Base-by-base conservation (phyloP, 2,888 invertebrate species). In the Latrodectus elegans region DNA sequence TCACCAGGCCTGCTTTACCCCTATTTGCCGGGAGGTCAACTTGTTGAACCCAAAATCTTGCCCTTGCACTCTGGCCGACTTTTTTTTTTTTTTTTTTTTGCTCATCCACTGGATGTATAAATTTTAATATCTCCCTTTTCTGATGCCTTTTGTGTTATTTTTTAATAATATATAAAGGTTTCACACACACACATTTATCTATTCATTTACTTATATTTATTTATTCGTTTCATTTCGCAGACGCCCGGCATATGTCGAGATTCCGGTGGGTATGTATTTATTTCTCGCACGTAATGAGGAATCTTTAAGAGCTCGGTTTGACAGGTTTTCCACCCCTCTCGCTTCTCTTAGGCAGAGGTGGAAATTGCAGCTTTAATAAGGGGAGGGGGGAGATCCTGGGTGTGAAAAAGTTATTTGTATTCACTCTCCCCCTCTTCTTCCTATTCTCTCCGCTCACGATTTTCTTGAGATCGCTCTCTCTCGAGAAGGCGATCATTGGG, bases 341-440 rank as follows among this genome's bases (percentile, higher is more conserved):
- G 60, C 60, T n/a, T 60, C n/a, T 60, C 14, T n/a, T 8, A 60
- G n/a, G 60, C n/a, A 10, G 60, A 75, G 75, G 70, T 75, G 82
- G 53, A 82, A 82, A 82, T 82, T 82, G 68, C 82, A 68, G 74
- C 68, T 60, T 68, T 82, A 82, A 82, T 70, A 75, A 65, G 74
- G 55, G 68, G 49, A 22, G 74, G 80, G 76, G 51, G 81, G n/a
- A 72, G 17, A n/a, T 22, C n/a, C 26, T 8, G 67, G 68, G 75
- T 75, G 82, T 70, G 75, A 75, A 70, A 75, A 73, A 82, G 68
- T 70, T 26, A n/a, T 49, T 17, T 26, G 55, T 26, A 53, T 55
- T 22, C 53, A 14, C 17, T 65, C 17, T 55, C 64, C 52, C 49
- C 22, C 75, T n/a, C 73, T 68, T 51, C 60, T 0, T 6, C 60